Evolutionary conservation across 2,113 vertebrate species (phyloP).

Genomic region (Electrona antarctica): DNA sequence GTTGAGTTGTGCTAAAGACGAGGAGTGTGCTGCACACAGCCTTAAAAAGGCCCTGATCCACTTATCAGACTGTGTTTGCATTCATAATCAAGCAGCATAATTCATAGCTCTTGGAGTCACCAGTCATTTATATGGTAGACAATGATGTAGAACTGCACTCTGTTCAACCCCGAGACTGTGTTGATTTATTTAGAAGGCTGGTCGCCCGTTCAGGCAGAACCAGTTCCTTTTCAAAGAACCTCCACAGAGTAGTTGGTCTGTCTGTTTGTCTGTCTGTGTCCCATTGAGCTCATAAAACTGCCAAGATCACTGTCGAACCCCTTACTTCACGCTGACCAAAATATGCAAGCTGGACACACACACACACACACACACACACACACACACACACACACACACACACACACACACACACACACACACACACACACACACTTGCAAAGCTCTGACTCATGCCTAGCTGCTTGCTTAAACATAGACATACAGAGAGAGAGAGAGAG

Average conservation of each 20-base stretch:
- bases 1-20: too few species aligned
- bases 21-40: too few species aligned
- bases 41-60: too few species aligned
- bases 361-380: slow-evolving; percentile 13
- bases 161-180: slow-evolving; percentile 46
- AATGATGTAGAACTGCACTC: slow-evolving; percentile 51
- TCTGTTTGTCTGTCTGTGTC: slow-evolving; percentile 35
- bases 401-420: slow-evolving; percentile 4
- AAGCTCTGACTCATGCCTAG: slow-evolving; percentile 66
- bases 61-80: neutral
- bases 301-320: slow-evolving; percentile 56
- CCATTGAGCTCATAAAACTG: slow-evolving; percentile 65
- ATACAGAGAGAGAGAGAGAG: slow-evolving; percentile 4
- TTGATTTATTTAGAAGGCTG: slow-evolving; percentile 62
- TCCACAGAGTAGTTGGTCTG: slow-evolving; percentile 34
- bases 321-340: neutral
- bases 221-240: slow-evolving; percentile 57
- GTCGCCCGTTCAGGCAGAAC: slow-evolving; percentile 57
- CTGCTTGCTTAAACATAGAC: slow-evolving; percentile 58
- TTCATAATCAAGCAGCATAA: slow-evolving; percentile 16
- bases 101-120: slow-evolving; percentile 24
- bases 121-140: slow-evolving; percentile 44
- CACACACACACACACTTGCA: slow-evolving; percentile 28
- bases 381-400: slow-evolving; percentile 29
- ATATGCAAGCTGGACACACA: neutral